A percentile compares a stretch with the other conserved stretches of the same genome.
phyloP scores from a whole-genome alignment of 2,888 invertebrate species.

The Pardosa pseudoannulata region DNA sequence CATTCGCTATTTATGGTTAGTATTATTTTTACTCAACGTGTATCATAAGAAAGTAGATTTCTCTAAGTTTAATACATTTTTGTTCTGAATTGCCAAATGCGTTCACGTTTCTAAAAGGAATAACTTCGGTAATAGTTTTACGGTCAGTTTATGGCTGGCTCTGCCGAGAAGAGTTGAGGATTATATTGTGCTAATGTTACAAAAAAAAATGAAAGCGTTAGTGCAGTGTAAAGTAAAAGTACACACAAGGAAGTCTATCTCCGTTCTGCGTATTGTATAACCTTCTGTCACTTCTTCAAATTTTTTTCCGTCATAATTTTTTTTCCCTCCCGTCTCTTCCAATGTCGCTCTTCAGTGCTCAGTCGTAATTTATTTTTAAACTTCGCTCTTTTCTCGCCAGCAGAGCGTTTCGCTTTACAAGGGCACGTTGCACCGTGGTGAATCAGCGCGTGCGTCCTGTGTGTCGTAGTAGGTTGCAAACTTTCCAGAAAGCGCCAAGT shows the following conservation, averaged over 20 bases:
- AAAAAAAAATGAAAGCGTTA: not conserved
- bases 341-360: conserved; percentile 28
- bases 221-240: no score
- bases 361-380: conserved; percentile 64
- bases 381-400: conserved; percentile 45
- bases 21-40: no score
- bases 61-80: no score
- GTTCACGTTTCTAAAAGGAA: no score
- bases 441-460: conserved; percentile 66
- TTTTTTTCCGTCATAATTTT: no score
- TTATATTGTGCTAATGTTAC: no score
- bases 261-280: not conserved
- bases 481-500: not conserved
- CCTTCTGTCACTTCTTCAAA: conserved; percentile 14
- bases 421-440: conserved; percentile 63
- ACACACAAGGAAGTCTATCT: not conserved
- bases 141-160: no score
- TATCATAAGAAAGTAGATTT: no score
- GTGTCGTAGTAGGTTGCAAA: conserved; percentile 30
- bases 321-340: conserved; percentile 5
- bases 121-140: no score
- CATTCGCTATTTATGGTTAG: no score
- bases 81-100: no score
- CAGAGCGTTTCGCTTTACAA: conserved; percentile 50
- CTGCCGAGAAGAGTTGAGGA: no score